phyloP scores from a whole-genome alignment of 2,888 invertebrate genomes.

The Xanthia icteritia region DNA sequence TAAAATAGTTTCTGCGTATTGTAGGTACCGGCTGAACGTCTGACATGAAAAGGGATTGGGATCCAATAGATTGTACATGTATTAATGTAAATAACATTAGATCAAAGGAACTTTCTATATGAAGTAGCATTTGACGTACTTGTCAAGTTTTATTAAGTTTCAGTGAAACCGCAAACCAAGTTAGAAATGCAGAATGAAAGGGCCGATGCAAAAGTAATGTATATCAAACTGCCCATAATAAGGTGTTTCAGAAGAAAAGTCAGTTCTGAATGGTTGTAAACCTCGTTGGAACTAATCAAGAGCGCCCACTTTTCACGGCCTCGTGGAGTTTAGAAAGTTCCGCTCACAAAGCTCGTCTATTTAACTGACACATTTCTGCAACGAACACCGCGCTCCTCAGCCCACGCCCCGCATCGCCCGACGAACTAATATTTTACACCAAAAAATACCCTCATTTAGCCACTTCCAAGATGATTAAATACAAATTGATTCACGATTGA shows the following conservation, averaged over 20 bases:
- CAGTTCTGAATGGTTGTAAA: slow-evolving; percentile 49
- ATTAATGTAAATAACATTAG: slow-evolving; percentile 56
- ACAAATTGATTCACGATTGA: slow-evolving; percentile 37
- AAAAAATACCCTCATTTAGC: slow-evolving; percentile 42
- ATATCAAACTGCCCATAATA: slow-evolving; percentile 49
- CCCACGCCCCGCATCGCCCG: not conserved
- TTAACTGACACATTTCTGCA: slow-evolving; percentile 58
- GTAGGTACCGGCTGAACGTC: slow-evolving; percentile 26
- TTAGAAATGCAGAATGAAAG: slow-evolving; percentile 40
- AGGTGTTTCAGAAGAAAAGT: slow-evolving; percentile 49
- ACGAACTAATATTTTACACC: slow-evolving; percentile 38
- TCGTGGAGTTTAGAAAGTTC: slow-evolving; percentile 56
- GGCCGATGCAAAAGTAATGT: slow-evolving; percentile 57
- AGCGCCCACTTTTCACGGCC: slow-evolving; percentile 57
- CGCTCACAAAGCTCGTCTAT: slow-evolving; percentile 54
- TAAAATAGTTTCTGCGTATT: slow-evolving; percentile 53
- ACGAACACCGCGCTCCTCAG: slow-evolving; percentile 21
- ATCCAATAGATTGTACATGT: slow-evolving; percentile 51
- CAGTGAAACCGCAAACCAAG: slow-evolving; percentile 19
- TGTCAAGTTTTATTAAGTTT: slow-evolving; percentile 41
- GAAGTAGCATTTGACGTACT: slow-evolving; percentile 3
- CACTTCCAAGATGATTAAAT: slow-evolving; percentile 36
- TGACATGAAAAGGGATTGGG: slow-evolving; percentile 49
- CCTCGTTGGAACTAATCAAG: slow-evolving; percentile 65
- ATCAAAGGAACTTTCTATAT: slow-evolving; percentile 42